Percentiles rank a stretch among this genome's conserved stretches.
These are phyloP conservation scores for Idaea dimidiata DNA, from an alignment of 2,888 invertebrate species.

Conservation along the genomic window DNA sequence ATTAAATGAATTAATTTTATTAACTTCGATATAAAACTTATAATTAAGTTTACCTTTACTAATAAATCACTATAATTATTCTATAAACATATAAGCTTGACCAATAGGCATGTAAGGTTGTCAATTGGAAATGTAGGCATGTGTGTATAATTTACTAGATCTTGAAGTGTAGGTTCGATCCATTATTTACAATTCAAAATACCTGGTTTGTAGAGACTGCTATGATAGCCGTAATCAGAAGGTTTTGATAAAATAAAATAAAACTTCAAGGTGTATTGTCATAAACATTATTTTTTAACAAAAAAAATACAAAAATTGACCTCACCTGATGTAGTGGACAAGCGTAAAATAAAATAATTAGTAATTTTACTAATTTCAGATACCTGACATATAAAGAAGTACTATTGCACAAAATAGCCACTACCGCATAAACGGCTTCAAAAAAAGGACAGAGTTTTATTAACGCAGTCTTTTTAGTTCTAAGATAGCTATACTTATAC, in stretches of 20 bases:
- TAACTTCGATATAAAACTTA: background rate
- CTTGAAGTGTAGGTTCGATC: constrained; percentile 40
- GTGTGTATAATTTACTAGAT: constrained; percentile 39
- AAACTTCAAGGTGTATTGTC: no score
- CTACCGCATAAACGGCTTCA: no score
- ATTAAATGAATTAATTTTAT: background rate
- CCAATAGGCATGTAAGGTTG: constrained; percentile 21
- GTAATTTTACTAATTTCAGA: no score
- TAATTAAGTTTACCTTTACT: background rate
- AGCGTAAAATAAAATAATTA: no score
- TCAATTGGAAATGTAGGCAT: constrained; percentile 32
- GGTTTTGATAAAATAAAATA: background rate
- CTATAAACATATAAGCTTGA: background rate
- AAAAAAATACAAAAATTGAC: no score
- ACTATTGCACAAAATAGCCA: no score
- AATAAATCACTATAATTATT: background rate
- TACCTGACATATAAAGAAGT: no score
- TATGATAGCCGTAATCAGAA: background rate
- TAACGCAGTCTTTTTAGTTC: no score
- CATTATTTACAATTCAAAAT: constrained; percentile 12
- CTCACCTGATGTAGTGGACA: no score
- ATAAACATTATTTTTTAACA: no score
- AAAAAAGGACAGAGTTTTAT: no score
- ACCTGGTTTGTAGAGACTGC: background rate
- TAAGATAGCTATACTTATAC: no score